phyloP scores from a whole-genome alignment of 1,140 invertebrate species.

The Drosophila hydei region DNA sequence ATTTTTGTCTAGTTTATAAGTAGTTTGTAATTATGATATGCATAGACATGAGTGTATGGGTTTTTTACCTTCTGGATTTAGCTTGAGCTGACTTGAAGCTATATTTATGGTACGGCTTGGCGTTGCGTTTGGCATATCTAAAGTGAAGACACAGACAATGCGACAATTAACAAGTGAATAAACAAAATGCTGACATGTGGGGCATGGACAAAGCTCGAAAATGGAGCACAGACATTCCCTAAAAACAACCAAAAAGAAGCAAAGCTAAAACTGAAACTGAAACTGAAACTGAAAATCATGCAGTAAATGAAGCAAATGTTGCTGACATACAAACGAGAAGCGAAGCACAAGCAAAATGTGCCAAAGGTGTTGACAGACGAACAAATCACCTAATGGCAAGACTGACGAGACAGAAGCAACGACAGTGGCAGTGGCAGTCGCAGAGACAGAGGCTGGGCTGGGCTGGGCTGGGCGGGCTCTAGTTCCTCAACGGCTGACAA shows the following conservation, averaged over 20 bases:
- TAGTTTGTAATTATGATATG: no score
- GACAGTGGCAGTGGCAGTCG: neutral
- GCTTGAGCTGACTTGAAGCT: constrained; percentile 3
- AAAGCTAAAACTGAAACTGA: constrained; percentile 3
- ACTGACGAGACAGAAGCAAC: neutral
- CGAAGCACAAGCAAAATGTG: constrained; percentile 16
- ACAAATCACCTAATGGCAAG: constrained; percentile 61
- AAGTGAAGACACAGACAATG: constrained; percentile 31
- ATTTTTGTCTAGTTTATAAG: no score
- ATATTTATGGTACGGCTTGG: constrained; percentile 19
- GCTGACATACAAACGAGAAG: constrained; percentile 63
- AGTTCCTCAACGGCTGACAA: constrained; percentile 30
- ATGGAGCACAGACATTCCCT: constrained; percentile 40
- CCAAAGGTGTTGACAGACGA: constrained; percentile 53
- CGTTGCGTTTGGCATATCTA: constrained; percentile 17
- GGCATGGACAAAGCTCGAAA: constrained; percentile 41
- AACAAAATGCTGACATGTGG: constrained; percentile 40
- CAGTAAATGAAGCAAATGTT: constrained; percentile 72
- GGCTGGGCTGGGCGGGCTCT: neutral
- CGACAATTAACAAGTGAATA: constrained; percentile 40
- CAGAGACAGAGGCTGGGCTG: no score
- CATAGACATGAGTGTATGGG: neutral
- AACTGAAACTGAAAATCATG: constrained; percentile 70
- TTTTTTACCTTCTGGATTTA: constrained; percentile 15
- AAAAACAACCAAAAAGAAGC: constrained; percentile 19